A percentile compares a stretch with the other conserved stretches of the same genome.
These are phyloP conservation scores for Andricus grossulariae DNA, from an alignment of 1,140 invertebrate species.

Conservation along the genomic window DNA sequence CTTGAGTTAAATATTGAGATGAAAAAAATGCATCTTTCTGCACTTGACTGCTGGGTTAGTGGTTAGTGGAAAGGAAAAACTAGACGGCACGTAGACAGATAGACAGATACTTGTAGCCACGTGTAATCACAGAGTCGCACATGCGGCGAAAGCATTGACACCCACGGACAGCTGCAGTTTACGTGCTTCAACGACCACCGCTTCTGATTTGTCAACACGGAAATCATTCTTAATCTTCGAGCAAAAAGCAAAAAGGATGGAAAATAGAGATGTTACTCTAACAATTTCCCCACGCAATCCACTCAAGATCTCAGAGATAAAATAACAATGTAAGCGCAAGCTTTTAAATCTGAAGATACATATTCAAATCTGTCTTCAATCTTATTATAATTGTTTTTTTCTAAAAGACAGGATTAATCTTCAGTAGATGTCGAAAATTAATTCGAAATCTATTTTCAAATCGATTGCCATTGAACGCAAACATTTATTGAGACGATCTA, in stretches of 20 bases:
- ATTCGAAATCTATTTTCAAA: no score
- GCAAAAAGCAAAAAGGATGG: not conserved
- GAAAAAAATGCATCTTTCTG: not conserved
- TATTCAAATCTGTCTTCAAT: no score
- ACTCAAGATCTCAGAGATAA: no score
- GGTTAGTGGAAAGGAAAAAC: not conserved
- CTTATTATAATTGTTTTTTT: no score
- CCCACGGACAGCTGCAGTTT: conserved; percentile 30
- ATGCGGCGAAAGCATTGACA: conserved; percentile 26
- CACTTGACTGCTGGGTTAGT: not conserved
- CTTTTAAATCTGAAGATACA: no score
- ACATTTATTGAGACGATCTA: no score
- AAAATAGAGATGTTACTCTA: not conserved
- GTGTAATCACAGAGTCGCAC: conserved; percentile 2
- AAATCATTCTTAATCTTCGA: not conserved
- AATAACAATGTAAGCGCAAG: no score
- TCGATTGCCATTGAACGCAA: no score
- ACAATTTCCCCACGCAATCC: not conserved
- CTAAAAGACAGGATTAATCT: no score
- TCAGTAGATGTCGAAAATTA: no score
- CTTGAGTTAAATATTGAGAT: not conserved
- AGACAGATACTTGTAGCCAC: conserved; percentile 18
- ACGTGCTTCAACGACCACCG: conserved; percentile 12
- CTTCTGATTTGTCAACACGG: conserved; percentile 19
- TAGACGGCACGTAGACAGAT: conserved; percentile 28